phyloP scores from a whole-genome alignment of 2,888 invertebrate genomes.

The Melanostoma mellinum region DNA sequence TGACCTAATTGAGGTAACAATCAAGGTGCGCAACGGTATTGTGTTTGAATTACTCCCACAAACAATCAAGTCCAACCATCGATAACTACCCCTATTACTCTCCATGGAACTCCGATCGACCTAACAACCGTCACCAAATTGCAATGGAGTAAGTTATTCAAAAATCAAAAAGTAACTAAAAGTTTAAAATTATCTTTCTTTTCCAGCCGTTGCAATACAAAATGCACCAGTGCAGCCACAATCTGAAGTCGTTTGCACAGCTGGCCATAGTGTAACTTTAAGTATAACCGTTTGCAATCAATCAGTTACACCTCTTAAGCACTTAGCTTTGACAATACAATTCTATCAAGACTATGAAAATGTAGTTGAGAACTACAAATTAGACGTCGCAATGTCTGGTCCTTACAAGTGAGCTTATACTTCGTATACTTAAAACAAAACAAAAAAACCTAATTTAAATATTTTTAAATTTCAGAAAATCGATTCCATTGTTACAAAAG shows the following conservation, averaged over 20 bases:
- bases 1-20: slow-evolving; percentile 93
- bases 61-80: slow-evolving; percentile 91
- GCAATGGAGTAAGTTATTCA: slow-evolving; percentile 89
- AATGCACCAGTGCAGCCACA: slow-evolving; percentile 89
- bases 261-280: slow-evolving; percentile 90
- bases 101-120: slow-evolving; percentile 94
- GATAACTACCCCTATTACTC: slow-evolving; percentile 88
- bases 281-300: slow-evolving; percentile 90
- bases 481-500: slow-evolving; percentile 87
- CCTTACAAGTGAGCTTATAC: slow-evolving; percentile 87
- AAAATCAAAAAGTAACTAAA: not conserved
- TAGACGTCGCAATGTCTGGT: slow-evolving; percentile 92
- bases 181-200: not conserved
- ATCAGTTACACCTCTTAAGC: slow-evolving; percentile 88
- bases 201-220: slow-evolving; percentile 90
- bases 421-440: not conserved
- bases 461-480: slow-evolving; percentile 83
- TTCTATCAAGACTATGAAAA: slow-evolving; percentile 97
- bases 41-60: slow-evolving; percentile 96
- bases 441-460: slow-evolving; percentile 27
- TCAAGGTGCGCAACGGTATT: slow-evolving; percentile 93
- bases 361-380: slow-evolving; percentile 90
- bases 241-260: slow-evolving; percentile 89
- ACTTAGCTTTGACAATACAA: slow-evolving; percentile 89
- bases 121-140: slow-evolving; percentile 94